These are phyloP conservation scores for Bucorvus abyssinicus DNA, from an alignment of 2,797 vertebrate species.

Conservation along the genomic window DNA sequence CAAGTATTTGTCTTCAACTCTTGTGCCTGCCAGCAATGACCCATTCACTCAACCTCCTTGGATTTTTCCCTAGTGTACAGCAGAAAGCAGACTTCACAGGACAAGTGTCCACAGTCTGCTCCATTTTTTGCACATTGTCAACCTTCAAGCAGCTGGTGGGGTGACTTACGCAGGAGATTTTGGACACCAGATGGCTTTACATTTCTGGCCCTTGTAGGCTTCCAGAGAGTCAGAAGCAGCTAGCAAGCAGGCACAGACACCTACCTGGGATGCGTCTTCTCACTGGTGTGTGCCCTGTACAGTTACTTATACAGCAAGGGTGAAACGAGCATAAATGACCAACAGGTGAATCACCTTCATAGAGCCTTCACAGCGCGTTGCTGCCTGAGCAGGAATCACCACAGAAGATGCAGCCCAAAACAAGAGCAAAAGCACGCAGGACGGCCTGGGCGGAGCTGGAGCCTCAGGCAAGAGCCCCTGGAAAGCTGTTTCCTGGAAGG, in stretches of 20 bases:
- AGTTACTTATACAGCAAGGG: neutral
- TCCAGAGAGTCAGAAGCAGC: neutral
- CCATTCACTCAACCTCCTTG: neutral
- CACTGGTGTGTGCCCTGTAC: neutral
- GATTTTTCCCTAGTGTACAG: neutral
- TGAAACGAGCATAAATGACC: neutral
- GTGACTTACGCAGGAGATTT: neutral
- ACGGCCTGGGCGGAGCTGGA: neutral
- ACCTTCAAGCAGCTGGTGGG: neutral
- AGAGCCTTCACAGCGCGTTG: fast-evolving
- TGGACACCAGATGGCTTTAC: neutral
- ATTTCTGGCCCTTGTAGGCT: neutral
- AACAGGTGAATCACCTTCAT: too few species aligned
- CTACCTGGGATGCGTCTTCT: neutral
- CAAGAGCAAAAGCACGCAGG: neutral
- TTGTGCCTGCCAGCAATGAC: neutral
- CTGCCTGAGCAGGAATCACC: neutral
- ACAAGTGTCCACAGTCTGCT: neutral
- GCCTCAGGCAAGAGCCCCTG: neutral
- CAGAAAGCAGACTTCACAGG: neutral
- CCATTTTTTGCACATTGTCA: neutral
- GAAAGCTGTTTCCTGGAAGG: neutral
- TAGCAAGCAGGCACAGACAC: neutral
- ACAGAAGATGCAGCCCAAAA: neutral
- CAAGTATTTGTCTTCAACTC: neutral